Conservation (phyloP, 2,113 vertebrate species). For the Solea senegalensis region DNA sequence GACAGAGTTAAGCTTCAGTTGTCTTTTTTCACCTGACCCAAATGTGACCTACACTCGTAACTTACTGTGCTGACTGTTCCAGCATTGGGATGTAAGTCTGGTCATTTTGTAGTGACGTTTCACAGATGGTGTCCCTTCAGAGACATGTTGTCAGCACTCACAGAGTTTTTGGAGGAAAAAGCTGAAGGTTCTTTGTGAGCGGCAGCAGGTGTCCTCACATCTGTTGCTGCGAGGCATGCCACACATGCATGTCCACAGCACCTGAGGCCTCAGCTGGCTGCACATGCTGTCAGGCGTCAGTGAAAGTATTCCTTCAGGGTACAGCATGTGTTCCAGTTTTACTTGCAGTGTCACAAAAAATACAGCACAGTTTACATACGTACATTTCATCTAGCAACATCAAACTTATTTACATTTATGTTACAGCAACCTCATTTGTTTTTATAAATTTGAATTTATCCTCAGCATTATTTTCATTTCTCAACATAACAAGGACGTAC, state of each 20-base stretch:
- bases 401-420: neutral
- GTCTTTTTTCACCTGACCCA: neutral
- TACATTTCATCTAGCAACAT: neutral
- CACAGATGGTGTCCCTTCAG: neutral
- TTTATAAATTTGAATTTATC: too few relatives aligned
- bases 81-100: rapidly evolving
- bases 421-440: neutral
- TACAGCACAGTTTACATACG: too few relatives aligned
- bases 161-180: neutral
- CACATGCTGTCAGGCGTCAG: constrained; percentile 20
- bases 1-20: neutral
- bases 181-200: constrained; percentile 32
- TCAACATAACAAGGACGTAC: neutral
- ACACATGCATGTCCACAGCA: neutral
- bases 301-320: neutral
- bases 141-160: neutral
- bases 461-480: neutral
- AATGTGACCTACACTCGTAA: too few relatives aligned
- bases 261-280: constrained; percentile 31
- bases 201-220: constrained; percentile 42
- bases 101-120: neutral
- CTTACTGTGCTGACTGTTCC: neutral
- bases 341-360: neutral
- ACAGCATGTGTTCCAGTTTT: neutral
- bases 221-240: constrained; percentile 31